phyloP scores from a whole-genome alignment of 2,797 vertebrate genomes.

The Tenualosa ilisha region DNA sequence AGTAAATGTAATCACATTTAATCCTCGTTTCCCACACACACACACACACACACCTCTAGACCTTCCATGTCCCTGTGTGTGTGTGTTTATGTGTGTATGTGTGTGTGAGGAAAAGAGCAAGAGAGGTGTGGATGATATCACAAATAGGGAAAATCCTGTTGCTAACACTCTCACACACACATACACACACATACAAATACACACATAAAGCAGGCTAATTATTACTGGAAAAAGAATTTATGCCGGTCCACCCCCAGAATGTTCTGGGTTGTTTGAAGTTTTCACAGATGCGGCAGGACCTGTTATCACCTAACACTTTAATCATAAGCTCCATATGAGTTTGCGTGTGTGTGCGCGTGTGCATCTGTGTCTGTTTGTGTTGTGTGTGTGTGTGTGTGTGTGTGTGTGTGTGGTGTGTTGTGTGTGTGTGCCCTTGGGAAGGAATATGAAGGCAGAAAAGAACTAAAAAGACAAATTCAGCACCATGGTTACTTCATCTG shows the following conservation, averaged over 20 bases:
- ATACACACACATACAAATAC: too few relatives aligned
- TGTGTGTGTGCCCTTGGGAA: background rate
- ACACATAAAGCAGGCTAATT: too few relatives aligned
- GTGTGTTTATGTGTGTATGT: too few relatives aligned
- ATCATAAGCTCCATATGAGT: background rate
- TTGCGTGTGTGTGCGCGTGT: background rate
- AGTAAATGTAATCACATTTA: too few relatives aligned
- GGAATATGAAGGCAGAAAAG: background rate
- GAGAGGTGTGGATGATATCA: too few relatives aligned
- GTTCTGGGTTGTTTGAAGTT: background rate
- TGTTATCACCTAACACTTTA: too few relatives aligned
- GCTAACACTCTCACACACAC: background rate
- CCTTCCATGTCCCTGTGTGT: background rate
- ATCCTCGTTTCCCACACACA: background rate
- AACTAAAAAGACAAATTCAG: too few relatives aligned
- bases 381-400: slow-evolving; percentile 31
- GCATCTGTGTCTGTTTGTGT: background rate
- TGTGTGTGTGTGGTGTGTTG: too few relatives aligned
- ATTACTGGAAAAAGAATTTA: background rate
- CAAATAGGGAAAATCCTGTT: too few relatives aligned
- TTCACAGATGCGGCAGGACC: background rate
- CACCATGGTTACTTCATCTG: background rate
- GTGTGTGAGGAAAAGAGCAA: background rate
- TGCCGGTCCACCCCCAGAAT: background rate
- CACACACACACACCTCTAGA: background rate